Evolutionary conservation across 92 coral and sea anemone genomes (phyloP), one percentile per base, ranked within the genome.

Genomic region (Desmophyllum pertusum): DNA sequence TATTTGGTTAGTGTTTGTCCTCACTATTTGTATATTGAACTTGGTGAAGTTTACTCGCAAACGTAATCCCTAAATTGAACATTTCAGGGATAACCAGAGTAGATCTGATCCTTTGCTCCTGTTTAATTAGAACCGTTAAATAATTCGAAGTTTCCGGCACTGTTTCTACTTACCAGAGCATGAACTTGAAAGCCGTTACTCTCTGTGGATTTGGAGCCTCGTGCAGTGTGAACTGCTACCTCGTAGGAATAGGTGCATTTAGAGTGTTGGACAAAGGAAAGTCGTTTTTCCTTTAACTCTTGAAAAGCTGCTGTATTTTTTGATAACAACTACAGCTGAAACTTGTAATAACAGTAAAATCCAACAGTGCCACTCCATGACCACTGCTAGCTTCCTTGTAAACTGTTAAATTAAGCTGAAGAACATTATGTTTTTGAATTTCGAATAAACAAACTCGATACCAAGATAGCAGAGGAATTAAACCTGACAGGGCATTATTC

Each of bases 151-250:
- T n/a, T n/a, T n/a, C n/a, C n/a, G n/a, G n/a, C n/a, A n/a, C n/a
- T n/a, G n/a, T 46, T 30, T 50, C 30, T 31, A 71, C 96, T 87
- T 75, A 90, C 94, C 77, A 88, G 61, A 25, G 93, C 79, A 40
- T 93, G 94, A 19, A 93, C 80, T 70, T 88, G 90, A 52, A 87
- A 84, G 31, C 94, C 96, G 40, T 93, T 87, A n/a, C 84, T 80
- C 51, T 86, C 94, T 0, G 95, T 91, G 4, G 98, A 93, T 48
- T 89, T 85, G 25, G 96, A 90, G 38, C 98, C 98, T n/a, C 98
- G 92, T 30, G 91, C 97, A 0, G 98, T 91, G 39, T 91, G 84
- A 35, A 93, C 95, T 21, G 91, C 92, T 23, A 95, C 92, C 59
- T 90, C 98, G 76, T 95, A 95, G 0, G 91, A 87, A 65, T 93